Conservation (phyloP, 2,888 invertebrate species). For the Drosophila parthenogenetica region DNA sequence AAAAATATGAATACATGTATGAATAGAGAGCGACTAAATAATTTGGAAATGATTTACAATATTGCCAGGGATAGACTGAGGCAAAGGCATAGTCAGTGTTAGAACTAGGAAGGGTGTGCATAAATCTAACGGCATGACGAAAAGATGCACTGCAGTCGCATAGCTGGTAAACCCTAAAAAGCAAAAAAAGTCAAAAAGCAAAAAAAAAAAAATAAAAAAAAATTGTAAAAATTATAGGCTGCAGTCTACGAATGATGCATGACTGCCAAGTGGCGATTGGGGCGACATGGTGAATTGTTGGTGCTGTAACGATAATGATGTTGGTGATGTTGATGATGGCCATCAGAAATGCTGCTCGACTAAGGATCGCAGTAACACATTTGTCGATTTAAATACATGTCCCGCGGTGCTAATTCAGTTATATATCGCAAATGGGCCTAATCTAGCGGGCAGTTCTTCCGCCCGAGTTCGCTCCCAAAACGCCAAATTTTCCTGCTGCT, state of each 20-base stretch:
- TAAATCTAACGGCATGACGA: constrained; percentile 80
- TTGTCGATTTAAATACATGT: constrained; percentile 53
- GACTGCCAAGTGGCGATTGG: constrained; percentile 45
- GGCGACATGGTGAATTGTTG: constrained; percentile 11
- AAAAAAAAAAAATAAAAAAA: constrained; percentile 30
- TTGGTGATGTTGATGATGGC: neutral
- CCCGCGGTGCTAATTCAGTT: constrained; percentile 76
- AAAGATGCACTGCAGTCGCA: constrained; percentile 74
- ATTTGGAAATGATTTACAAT: constrained; percentile 82
- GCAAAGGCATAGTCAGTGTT: neutral
- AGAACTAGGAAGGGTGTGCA: constrained; percentile 43
- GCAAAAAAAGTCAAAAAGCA: constrained; percentile 1
- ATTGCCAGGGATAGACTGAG: constrained; percentile 49
- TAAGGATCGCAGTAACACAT: constrained; percentile 19
- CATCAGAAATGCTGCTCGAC: neutral
- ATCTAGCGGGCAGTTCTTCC: constrained; percentile 60
- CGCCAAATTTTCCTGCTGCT: constrained; percentile 27
- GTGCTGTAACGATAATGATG: neutral
- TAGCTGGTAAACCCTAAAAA: constrained; percentile 15
- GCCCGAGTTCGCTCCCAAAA: constrained; percentile 29
- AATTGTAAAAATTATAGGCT: constrained; percentile 35
- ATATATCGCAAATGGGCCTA: constrained; percentile 70
- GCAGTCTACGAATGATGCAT: constrained; percentile 65
- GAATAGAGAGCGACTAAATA: constrained; percentile 76
- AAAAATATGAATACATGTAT: constrained; percentile 74